Evolutionary conservation across 2,888 invertebrate genomes (phyloP).

Genomic region (Spialia ferax): DNA sequence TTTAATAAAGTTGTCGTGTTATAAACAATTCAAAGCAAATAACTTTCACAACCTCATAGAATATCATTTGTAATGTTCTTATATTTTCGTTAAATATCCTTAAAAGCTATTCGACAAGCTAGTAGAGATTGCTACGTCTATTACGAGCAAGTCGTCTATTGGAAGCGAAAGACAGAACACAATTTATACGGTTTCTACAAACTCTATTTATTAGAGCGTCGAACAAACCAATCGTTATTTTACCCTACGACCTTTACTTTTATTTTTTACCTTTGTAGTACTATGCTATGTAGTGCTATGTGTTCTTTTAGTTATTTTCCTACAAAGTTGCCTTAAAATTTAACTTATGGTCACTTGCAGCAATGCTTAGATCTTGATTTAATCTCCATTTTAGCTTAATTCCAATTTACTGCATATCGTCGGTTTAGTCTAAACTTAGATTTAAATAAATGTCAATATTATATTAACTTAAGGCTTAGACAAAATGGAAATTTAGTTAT

Average conservation of each 20-base stretch:
- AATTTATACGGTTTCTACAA: neutral
- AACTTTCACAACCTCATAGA: too few species aligned
- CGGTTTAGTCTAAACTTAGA: too few species aligned
- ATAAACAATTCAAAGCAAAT: too few species aligned
- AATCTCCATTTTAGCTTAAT: too few species aligned
- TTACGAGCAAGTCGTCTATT: neutral
- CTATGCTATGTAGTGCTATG: neutral
- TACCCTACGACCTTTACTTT: neutral
- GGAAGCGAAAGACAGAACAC: neutral
- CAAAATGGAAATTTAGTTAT: too few species aligned
- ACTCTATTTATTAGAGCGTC: conserved; percentile 1
- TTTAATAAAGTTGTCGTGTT: neutral
- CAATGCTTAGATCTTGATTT: too few species aligned
- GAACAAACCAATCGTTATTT: neutral
- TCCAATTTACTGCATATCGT: too few species aligned
- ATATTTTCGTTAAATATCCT: too few species aligned
- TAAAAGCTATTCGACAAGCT: neutral
- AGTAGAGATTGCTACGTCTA: neutral
- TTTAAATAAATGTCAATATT: too few species aligned
- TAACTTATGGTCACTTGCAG: too few species aligned
- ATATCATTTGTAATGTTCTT: too few species aligned
- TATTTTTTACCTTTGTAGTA: neutral
- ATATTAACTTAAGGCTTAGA: too few species aligned
- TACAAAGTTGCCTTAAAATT: neutral
- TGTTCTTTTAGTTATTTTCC: neutral